Percentiles rank a stretch among this genome's conserved stretches.
Evolutionary conservation across 35 echinoderm and acorn worm species (phyloP).

Genomic region (Stichopus chloronotus): DNA sequence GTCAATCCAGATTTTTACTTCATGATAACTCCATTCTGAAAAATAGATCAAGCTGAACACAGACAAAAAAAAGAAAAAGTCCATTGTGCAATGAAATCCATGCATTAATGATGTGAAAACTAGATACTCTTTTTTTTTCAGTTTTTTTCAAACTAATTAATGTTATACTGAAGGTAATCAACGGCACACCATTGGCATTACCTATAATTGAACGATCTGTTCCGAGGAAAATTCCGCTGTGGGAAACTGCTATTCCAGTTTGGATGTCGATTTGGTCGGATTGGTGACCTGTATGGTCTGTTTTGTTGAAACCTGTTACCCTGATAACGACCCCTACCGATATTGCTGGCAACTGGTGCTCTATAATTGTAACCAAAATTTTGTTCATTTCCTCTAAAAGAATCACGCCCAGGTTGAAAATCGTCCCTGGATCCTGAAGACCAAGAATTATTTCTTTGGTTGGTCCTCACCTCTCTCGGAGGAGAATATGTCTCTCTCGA

Average conservation of each 20-base stretch:
- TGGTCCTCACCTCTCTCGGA: not conserved
- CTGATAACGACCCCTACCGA: no score
- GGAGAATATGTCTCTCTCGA: not conserved
- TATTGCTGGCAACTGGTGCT: not conserved
- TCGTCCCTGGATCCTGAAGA: not conserved
- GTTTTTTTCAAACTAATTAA: not conserved
- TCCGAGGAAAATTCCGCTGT: not conserved
- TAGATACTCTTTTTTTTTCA: no score
- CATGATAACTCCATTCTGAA: no score
- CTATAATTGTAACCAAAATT: not conserved
- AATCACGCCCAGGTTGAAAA: not conserved
- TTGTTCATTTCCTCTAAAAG: not conserved
- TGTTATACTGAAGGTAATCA: not conserved
- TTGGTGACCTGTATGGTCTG: not conserved
- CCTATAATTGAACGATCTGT: conserved; percentile 27
- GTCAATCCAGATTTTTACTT: no score
- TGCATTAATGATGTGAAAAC: no score
- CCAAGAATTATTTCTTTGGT: not conserved
- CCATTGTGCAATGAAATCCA: no score
- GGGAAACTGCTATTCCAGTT: not conserved
- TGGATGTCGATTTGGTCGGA: not conserved
- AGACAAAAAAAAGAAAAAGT: no score
- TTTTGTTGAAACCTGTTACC: not conserved
- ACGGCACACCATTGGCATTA: not conserved
- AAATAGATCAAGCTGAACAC: no score